Base-by-base conservation (phyloP, 2,888 invertebrate species). In the Leptarthrus brevirostris region DNA sequence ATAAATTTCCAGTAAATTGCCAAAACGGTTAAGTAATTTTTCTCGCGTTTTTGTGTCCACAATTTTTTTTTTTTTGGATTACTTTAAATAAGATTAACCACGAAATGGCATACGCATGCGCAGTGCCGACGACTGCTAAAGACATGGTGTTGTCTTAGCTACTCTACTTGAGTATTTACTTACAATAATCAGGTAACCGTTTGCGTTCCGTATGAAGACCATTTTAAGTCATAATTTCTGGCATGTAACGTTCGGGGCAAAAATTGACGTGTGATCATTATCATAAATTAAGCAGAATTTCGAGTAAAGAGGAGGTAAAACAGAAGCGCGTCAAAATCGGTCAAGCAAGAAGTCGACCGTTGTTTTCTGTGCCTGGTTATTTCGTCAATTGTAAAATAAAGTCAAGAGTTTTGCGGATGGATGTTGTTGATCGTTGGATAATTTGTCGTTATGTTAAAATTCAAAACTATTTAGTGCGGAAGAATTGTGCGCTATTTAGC, bases 11-110 rank as follows among this genome's bases (percentile, higher is more conserved):
- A 44, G 44, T 16, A 64, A 64, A 44, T 64, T 64, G 26, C 64
- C 22, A 12, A n/a, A 64, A 44, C 44, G 24, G 64, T 44, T 64
- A 64, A 64, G 64, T 64, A 64, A 64, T 64, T 64, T 64, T 64
- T 64, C 64, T 64, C 64, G 64, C 64, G 64, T 64, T 64, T 64
- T 64, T 64, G 1, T 44, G 26, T 12, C 12, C 6, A 44, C 36
- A 36, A 12, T 18, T 52, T 52, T 3, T 8, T 14, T 40, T 61
- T 40, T 61, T 40, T 61, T 5, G 24, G 8, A 24, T 24, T 64
- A 24, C 44, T 64, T 47, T 44, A 64, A 47, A 14, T 40, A 6
- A 64, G 47, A 64, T 64, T 44, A 47, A 14, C 40, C 20, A 30
- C 4, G 3, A 30, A 30, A 8, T 30, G 30, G 30, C 30, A 30